Conservation (phyloP, 1,140 invertebrate species). For the Rhagoletis zephyria region DNA sequence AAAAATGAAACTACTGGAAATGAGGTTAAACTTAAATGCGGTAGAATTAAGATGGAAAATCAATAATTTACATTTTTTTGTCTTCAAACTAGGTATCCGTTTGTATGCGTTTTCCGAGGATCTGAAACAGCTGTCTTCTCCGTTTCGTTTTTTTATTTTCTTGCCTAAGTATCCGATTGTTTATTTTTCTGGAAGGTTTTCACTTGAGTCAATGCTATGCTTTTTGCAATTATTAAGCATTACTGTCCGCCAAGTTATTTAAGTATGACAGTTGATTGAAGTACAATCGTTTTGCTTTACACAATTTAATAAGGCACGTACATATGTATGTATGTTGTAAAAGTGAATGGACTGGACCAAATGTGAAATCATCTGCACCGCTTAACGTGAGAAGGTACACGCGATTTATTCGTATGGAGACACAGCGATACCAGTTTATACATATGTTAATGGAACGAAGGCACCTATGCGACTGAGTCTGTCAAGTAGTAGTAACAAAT, state of each 20-base stretch:
- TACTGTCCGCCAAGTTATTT: background rate
- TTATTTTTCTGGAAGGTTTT: background rate
- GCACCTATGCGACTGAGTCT: background rate
- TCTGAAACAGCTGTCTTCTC: background rate
- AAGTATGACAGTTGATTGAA: background rate
- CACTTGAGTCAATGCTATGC: background rate
- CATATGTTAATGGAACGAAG: slow-evolving; percentile 20
- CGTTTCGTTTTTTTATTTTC: slow-evolving; percentile 3
- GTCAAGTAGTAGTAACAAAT: background rate
- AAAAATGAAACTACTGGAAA: background rate
- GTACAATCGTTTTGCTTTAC: background rate
- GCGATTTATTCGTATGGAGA: no score
- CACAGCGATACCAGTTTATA: background rate
- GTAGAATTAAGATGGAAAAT: slow-evolving; percentile 21
- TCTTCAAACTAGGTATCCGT: background rate
- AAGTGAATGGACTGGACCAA: background rate
- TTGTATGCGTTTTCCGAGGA: background rate
- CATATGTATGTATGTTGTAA: background rate
- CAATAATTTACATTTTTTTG: slow-evolving; percentile 25
- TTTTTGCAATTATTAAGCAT: background rate
- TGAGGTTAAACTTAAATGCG: background rate
- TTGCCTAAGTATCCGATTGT: background rate
- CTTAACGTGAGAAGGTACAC: background rate
- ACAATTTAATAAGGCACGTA: background rate
- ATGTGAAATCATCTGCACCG: background rate